Conservation (phyloP, 2,797 vertebrate species). For the Decapterus maruadsi region DNA sequence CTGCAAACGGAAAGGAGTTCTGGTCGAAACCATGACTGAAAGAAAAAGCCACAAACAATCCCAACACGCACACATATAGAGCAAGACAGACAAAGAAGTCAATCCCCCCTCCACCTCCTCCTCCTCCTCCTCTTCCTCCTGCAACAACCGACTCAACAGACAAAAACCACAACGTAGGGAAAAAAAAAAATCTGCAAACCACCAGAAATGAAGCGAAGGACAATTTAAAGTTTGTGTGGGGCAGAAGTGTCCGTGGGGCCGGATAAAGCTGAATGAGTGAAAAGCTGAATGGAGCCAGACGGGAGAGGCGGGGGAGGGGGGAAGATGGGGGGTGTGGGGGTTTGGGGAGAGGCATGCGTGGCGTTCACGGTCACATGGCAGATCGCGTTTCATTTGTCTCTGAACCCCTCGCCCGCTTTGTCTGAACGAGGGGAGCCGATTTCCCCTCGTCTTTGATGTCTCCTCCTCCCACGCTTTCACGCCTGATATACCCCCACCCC, state of each 20-base stretch:
- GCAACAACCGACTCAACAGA: not conserved
- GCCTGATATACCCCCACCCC: slow-evolving; percentile 35
- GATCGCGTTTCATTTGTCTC: slow-evolving; percentile 81
- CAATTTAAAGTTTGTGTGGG: not conserved
- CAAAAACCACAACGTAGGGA: not conserved
- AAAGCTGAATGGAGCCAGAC: slow-evolving; percentile 83
- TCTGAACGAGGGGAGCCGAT: slow-evolving; percentile 71
- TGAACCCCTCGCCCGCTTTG: slow-evolving; percentile 68
- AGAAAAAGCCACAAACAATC: not conserved
- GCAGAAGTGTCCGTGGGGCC: slow-evolving; percentile 5
- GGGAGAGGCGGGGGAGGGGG: slow-evolving; percentile 30
- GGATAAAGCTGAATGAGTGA: slow-evolving; percentile 76
- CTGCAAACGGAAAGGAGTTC: not conserved
- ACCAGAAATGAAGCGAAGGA: not conserved
- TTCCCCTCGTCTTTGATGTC: slow-evolving; percentile 80
- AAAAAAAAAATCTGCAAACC: not conserved
- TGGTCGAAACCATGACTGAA: not conserved
- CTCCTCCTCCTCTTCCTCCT: too few species aligned
- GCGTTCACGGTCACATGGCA: slow-evolving; percentile 73
- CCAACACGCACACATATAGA: not conserved
- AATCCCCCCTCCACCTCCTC: too few species aligned
- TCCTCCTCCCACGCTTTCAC: slow-evolving; percentile 73
- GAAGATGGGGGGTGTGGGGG: too few species aligned
- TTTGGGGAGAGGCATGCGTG: slow-evolving; percentile 53
- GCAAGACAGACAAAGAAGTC: too few species aligned